Evolutionary conservation across 2,797 vertebrate species (phyloP), one percentile per base, ranked within the genome.

Genomic region (Remorina albescens): DNA sequence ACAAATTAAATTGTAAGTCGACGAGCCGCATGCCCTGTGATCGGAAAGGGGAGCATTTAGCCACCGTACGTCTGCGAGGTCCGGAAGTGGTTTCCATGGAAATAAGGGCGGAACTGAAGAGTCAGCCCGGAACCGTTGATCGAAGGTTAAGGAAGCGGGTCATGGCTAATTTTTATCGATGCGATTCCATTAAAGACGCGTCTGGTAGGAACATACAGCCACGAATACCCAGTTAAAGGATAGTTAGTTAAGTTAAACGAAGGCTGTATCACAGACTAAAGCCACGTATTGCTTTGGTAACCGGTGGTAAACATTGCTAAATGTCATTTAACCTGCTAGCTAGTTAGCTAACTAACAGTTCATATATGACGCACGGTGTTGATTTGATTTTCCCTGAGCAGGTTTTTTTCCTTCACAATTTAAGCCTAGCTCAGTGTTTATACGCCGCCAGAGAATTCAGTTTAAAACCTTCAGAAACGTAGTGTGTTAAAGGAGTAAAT

Each of bases 61-160:
- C 13, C 49, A 65, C 56, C 8, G 81, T 41, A 81, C 67, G 2
- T 1, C 5, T 3, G 2, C 18, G 3, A 1, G 12, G 0, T 13
- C 50, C 70, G 60, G 78, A 82, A 80, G 15, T 37, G 2, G 0
- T 59, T 13, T 0, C 5, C 15, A 0, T 2, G 6, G 75, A 84
- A 89, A 88, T 83, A 67, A n/a, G 13, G 1, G 1, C 18, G 0
- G 0, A 0, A 6, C 7, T 0, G n/a, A 81, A 32, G 0, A 87
- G 91, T 91, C 90, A 89, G 68, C 13, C 16, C 0, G 1, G 16
- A 1, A 3, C 26, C 23, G 6, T 13, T 13, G 26, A 18, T 2
- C 69, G 8, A 28, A 21, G 51, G n/a, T 47, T 32, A 51, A 44
- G 44, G 44, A 70, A 57, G n/a, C 18, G 4, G n/a, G 15, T 8